These are phyloP conservation scores for Scaptomyza flava DNA, from an alignment of 2,888 invertebrate genomes.

Conservation along the genomic window DNA sequence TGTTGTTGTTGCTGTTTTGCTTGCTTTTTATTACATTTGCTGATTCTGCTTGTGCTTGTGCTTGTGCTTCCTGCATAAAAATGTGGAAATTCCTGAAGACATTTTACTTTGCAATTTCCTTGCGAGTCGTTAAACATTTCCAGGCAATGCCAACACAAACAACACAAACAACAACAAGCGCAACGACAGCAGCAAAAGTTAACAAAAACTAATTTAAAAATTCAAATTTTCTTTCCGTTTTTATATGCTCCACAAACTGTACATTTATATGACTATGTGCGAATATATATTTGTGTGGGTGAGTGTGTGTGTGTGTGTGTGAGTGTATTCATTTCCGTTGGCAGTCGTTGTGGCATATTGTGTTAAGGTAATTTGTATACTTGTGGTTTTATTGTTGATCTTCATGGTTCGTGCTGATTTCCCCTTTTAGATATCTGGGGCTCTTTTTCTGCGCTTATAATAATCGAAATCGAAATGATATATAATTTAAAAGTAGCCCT, in stretches of 20 bases:
- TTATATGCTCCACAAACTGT: conserved; percentile 77
- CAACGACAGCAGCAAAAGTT: conserved; percentile 75
- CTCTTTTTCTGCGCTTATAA: conserved; percentile 41
- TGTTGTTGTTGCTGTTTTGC: conserved; percentile 35
- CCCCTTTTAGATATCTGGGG: conserved; percentile 1
- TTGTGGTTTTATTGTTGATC: conserved; percentile 80
- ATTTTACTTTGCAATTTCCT: conserved; percentile 82
- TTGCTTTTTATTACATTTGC: conserved; percentile 68
- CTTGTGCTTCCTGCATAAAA: conserved; percentile 63
- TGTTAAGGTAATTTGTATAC: conserved; percentile 81
- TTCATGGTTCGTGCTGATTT: conserved; percentile 50
- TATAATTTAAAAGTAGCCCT: not conserved
- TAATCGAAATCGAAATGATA: conserved; percentile 30
- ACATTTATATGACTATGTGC: conserved; percentile 68
- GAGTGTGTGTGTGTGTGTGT: conserved; percentile 26
- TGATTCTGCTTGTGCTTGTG: conserved; percentile 38
- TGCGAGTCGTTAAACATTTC: conserved; percentile 83
- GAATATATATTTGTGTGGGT: conserved; percentile 14
- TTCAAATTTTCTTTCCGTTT: conserved; percentile 83
- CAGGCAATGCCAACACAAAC: conserved; percentile 59
- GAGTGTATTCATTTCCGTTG: conserved; percentile 21
- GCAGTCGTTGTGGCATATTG: conserved; percentile 57
- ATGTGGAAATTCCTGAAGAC: conserved; percentile 77
- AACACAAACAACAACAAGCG: conserved; percentile 26
- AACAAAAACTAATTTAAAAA: conserved; percentile 85